Evolutionary conservation across 2,113 vertebrate species (phyloP), one percentile per base, ranked within the genome.

Genomic region (Petroica traversi): DNA sequence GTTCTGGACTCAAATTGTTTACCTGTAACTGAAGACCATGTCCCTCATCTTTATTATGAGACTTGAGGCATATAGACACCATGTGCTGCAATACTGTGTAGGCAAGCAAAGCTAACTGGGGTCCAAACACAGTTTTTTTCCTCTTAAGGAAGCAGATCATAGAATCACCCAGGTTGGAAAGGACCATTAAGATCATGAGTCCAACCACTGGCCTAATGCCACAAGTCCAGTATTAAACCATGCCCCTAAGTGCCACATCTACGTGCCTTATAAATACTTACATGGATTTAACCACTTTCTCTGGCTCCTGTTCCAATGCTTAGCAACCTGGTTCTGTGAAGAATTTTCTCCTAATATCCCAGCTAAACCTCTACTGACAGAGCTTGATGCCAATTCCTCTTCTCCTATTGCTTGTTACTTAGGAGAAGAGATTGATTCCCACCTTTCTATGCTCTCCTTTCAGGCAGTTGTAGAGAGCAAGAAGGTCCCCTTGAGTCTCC

Each of bases 181-280:
- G 66, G 51, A 55, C 12, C 25, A 76, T 66, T 88, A 51, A 45
- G 15, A 7, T 58, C 6, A 33, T 41, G 25, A 34, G 25, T 55
- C 8, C 17, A 41, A 31, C 17, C 0, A 0, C 10, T 71, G 36
- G 12, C 34, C 41, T 41, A 63, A 72, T 0, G 3, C 24, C 31
- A 38, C 7, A 33, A 54, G 25, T 29, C 28, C 20, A 25, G 11
- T 34, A 55, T 28, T 55, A 69, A 63, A 20, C 17, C 12, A 54
- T 34, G 8, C n/a, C 19, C 14, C 8, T n/a, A 64, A 63, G n/a
- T 3, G 1, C 4, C 40, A 38, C 14, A 40, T 14, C 33, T 38
- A 34, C 19, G 9, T 0, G 1, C 36, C 41, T 51, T 45, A 5
- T 24, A 14, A 84, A 31, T n/a, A 13, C 12, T 43, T 41, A 6